Evolutionary conservation across 2,797 vertebrate species (phyloP).

Genomic region (Gastrophryne carolinensis): DNA sequence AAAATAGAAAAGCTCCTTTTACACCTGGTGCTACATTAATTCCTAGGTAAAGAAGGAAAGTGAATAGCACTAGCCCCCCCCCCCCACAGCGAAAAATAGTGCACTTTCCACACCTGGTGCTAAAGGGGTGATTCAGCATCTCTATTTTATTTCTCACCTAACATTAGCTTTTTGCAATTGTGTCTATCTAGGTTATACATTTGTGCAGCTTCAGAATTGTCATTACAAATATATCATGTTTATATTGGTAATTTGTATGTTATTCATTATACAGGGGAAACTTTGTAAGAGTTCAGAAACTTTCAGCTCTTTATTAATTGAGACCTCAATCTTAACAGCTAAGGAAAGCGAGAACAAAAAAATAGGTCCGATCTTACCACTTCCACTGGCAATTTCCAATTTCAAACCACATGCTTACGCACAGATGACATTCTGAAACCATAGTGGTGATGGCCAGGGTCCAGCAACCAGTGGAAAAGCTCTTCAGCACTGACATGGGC

Average conservation of each 20-base stretch:
- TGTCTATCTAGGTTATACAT: too few species aligned
- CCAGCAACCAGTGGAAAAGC: slow-evolving; percentile 32
- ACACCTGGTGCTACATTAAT: too few species aligned
- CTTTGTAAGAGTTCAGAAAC: background rate
- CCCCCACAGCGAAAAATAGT: too few species aligned
- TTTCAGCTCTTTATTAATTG: background rate
- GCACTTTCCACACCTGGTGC: too few species aligned
- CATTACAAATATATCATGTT: background rate
- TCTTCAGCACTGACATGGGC: slow-evolving; percentile 23
- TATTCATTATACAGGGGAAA: background rate
- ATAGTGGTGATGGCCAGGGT: slow-evolving; percentile 41
- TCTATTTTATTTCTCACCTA: too few species aligned
- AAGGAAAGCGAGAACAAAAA: slow-evolving; percentile 40
- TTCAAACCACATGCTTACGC: slow-evolving; percentile 80
- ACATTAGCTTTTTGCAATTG: too few species aligned
- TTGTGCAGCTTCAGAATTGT: too few species aligned
- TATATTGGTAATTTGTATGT: background rate
- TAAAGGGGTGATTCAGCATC: too few species aligned
- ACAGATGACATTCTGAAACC: slow-evolving; percentile 64
- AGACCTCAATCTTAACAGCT: slow-evolving; percentile 6
- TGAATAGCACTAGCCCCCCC: too few species aligned
- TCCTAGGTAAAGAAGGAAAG: too few species aligned
- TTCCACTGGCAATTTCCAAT: slow-evolving; percentile 77
- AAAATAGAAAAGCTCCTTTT: too few species aligned
- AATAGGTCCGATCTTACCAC: slow-evolving; percentile 73